A percentile compares a stretch with the other conserved stretches of the same genome.
These are phyloP conservation scores for Pandemis heparana DNA, from an alignment of 2,888 invertebrate species.

Conservation along the genomic window DNA sequence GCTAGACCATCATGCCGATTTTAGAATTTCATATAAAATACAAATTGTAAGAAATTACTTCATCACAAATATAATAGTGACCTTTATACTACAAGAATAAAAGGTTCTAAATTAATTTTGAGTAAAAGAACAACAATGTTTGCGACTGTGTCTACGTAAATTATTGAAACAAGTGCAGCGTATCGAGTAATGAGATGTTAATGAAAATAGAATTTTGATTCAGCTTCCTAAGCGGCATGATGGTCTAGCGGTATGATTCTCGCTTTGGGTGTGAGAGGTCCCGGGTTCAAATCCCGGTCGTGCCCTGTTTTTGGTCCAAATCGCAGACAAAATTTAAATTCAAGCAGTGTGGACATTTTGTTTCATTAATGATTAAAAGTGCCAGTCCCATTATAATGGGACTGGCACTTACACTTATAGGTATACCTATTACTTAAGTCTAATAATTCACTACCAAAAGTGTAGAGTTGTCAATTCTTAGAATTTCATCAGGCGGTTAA, in stretches of 20 bases:
- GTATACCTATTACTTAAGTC: too few species aligned
- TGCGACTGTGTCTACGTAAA: neutral
- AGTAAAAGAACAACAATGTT: neutral
- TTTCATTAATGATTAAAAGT: too few species aligned
- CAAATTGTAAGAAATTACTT: neutral
- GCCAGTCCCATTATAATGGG: too few species aligned
- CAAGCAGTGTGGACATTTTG: too few species aligned
- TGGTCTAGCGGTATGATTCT: constrained; percentile 58
- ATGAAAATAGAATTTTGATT: neutral
- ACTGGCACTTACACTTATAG: too few species aligned
- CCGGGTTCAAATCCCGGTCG: constrained; percentile 81
- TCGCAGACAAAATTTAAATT: neutral
- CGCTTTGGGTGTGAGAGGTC: constrained; percentile 72
- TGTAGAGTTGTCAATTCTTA: constrained; percentile 12
- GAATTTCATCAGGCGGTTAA: constrained; percentile 35
- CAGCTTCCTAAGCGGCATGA: neutral
- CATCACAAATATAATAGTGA: neutral
- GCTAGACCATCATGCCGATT: constrained; percentile 49
- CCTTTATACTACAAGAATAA: neutral
- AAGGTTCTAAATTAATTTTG: neutral
- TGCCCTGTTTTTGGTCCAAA: constrained; percentile 57
- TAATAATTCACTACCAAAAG: neutral
- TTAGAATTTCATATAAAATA: neutral
- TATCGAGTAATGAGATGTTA: neutral
- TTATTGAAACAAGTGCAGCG: constrained; percentile 9